Percentiles rank a stretch among this genome's conserved stretches.
These are phyloP conservation scores for Mactra quadrangularis DNA, from an alignment of 1,140 invertebrate genomes.

Conservation along the genomic window DNA sequence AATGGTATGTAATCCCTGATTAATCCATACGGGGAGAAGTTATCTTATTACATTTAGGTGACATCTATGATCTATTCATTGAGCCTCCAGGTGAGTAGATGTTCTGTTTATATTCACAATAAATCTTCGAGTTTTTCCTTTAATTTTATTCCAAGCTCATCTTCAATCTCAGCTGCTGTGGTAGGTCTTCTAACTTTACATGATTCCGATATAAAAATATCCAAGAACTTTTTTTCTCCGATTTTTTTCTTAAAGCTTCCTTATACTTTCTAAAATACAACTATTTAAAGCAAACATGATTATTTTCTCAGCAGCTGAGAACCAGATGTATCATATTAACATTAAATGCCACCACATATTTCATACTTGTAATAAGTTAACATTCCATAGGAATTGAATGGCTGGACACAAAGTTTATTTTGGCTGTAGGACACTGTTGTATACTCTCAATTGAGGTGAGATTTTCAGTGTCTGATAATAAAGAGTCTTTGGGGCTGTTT, in stretches of 20 bases:
- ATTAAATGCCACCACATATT: not conserved
- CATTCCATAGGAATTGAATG: conserved; percentile 67
- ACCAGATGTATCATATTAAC: too few relatives aligned
- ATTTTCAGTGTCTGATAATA: conserved; percentile 37
- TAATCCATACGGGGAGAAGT: too few relatives aligned
- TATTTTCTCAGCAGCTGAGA: too few relatives aligned
- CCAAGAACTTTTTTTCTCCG: not conserved
- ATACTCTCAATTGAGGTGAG: conserved; percentile 62
- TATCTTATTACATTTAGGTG: not conserved
- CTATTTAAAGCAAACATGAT: too few relatives aligned
- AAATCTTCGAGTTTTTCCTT: not conserved
- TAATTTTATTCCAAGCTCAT: not conserved
- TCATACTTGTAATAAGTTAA: conserved; percentile 29
- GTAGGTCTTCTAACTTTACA: not conserved
- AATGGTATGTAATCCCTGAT: not conserved
- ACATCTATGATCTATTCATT: not conserved
- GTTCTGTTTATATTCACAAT: not conserved
- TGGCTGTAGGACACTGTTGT: conserved; percentile 46
- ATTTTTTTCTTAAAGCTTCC: not conserved
- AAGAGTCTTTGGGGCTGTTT: conserved; percentile 56
- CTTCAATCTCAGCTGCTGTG: not conserved
- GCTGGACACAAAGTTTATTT: conserved; percentile 53
- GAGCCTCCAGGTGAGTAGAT: not conserved
- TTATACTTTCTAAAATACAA: not conserved
- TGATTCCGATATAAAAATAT: not conserved